phyloP scores from a whole-genome alignment of 1,140 invertebrate genomes.

The Drosophila suzukii region DNA sequence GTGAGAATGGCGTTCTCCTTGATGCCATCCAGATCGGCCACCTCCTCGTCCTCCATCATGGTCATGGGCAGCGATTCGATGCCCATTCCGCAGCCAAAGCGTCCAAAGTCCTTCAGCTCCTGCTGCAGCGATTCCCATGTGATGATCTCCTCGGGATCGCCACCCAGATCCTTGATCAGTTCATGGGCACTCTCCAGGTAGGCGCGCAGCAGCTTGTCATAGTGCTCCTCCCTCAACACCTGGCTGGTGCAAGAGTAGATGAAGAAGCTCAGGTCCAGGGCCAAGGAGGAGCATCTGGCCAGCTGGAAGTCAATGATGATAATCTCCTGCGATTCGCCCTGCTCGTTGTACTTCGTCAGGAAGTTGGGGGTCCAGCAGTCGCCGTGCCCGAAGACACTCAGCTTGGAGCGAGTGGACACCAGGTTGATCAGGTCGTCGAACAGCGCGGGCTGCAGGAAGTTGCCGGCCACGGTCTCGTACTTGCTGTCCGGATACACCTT shows the following conservation, averaged over 20 bases:
- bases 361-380: constrained; percentile 92
- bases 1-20: constrained; percentile 85
- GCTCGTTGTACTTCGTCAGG: constrained; percentile 85
- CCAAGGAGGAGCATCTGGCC: constrained; percentile 86
- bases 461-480: constrained; percentile 86
- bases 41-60: constrained; percentile 86
- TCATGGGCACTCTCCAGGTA: constrained; percentile 86
- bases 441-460: constrained; percentile 85
- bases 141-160: constrained; percentile 87
- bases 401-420: constrained; percentile 64
- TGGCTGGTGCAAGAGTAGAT: constrained; percentile 88
- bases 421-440: constrained; percentile 81
- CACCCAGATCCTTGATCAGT: constrained; percentile 86
- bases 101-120: constrained; percentile 87
- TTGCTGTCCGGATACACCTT: constrained; percentile 87
- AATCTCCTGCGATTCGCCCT: constrained; percentile 84
- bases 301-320: constrained; percentile 90
- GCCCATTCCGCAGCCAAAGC: constrained; percentile 87
- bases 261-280: constrained; percentile 87
- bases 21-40: constrained; percentile 87
- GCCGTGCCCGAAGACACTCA: constrained; percentile 88
- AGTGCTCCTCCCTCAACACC: constrained; percentile 86
- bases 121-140: constrained; percentile 85
- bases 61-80: constrained; percentile 88
- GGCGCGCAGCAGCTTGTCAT: constrained; percentile 86